These are phyloP conservation scores for Fukomys damarensis DNA, from an alignment of 2,113 vertebrate genomes.

Conservation along the genomic window DNA sequence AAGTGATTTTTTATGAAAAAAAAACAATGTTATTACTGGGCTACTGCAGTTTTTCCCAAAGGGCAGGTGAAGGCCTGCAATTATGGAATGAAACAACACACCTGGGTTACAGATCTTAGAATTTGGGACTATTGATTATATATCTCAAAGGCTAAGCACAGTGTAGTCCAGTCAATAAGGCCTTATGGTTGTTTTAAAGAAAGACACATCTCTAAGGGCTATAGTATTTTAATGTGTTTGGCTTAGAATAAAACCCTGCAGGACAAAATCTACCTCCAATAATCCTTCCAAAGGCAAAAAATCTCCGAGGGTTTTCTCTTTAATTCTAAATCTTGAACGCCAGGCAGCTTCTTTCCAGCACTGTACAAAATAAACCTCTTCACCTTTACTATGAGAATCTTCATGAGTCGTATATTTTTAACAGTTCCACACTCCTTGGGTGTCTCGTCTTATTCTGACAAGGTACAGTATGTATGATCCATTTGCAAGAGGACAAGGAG, in stretches of 20 bases:
- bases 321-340: conserved; percentile 40
- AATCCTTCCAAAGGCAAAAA: conserved; percentile 53
- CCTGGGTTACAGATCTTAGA: not conserved
- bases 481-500: not conserved
- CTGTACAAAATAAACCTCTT: conserved; percentile 48
- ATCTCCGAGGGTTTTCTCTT: conserved; percentile 4
- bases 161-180: conserved; percentile 44
- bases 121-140: conserved; percentile 40
- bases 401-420: conserved; percentile 39
- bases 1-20: conserved; percentile 32
- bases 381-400: not conserved
- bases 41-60: not conserved
- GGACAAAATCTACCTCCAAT: conserved; percentile 50
- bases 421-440: not conserved
- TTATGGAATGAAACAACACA: not conserved
- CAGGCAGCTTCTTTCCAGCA: not conserved
- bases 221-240: conserved; percentile 38
- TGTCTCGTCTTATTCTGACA: conserved; percentile 44
- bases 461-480: not conserved
- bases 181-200: not conserved
- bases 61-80: not conserved
- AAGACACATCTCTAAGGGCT: conserved; percentile 15
- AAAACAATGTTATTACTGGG: not conserved
- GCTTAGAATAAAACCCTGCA: conserved; percentile 56
- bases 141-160: conserved; percentile 41